These are phyloP conservation scores for Tetragonula carbonaria DNA, from an alignment of 2,888 invertebrate species.

Conservation along the genomic window DNA sequence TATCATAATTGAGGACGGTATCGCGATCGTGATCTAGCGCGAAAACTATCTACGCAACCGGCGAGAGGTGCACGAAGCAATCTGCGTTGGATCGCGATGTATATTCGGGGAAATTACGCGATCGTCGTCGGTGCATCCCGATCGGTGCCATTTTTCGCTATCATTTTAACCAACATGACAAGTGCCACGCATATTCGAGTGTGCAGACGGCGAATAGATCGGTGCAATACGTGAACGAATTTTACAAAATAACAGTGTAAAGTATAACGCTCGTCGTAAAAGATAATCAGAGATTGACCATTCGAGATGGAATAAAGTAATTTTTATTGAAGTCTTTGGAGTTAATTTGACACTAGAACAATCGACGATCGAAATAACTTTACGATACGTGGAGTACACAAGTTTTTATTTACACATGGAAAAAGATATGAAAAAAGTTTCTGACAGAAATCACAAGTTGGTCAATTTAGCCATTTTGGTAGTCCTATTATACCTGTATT, in stretches of 20 bases:
- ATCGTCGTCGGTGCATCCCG: neutral
- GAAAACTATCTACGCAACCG: constrained; percentile 47
- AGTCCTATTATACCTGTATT: too few relatives aligned
- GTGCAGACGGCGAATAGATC: neutral
- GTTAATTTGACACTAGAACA: neutral
- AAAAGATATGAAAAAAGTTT: too few relatives aligned
- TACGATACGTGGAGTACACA: neutral
- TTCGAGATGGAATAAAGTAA: too few relatives aligned
- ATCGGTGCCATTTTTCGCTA: neutral
- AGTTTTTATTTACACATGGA: neutral
- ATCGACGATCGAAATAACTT: neutral
- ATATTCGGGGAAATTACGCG: neutral
- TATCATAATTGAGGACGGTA: constrained; percentile 77
- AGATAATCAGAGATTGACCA: too few relatives aligned
- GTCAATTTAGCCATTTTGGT: too few relatives aligned
- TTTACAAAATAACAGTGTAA: too few relatives aligned
- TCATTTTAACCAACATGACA: neutral
- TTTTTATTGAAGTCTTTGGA: too few relatives aligned
- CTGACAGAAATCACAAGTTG: too few relatives aligned
- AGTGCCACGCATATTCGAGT: neutral
- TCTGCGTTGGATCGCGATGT: neutral
- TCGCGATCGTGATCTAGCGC: constrained; percentile 69
- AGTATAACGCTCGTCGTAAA: too few relatives aligned
- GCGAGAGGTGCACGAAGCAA: neutral
- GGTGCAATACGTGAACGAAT: too few relatives aligned